phyloP scores from a whole-genome alignment of 2,888 invertebrate genomes.

The Eulithis testata region DNA sequence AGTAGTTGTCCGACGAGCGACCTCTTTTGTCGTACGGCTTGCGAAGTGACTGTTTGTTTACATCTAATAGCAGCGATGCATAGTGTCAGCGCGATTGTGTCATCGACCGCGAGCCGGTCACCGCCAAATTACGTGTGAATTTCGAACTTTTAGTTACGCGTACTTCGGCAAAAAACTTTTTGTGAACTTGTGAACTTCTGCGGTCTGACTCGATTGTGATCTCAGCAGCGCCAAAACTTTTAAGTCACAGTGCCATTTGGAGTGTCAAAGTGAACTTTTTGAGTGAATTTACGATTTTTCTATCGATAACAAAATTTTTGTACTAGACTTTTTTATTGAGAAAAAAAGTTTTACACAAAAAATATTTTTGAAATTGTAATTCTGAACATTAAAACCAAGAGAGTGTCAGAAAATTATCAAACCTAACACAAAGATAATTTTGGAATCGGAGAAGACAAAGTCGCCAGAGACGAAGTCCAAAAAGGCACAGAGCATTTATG shows the following conservation, averaged over 20 bases:
- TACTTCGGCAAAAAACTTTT: conserved; percentile 70
- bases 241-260: conserved; percentile 52
- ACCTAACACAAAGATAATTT: conserved; percentile 30
- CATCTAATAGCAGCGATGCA: conserved; percentile 75
- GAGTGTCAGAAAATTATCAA: conserved; percentile 38
- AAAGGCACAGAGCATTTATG: conserved; percentile 72
- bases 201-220: conserved; percentile 49
- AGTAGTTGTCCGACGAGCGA: conserved; percentile 70
- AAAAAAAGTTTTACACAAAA: conserved; percentile 29
- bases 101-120: conserved; percentile 75
- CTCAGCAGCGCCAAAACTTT: conserved; percentile 60
- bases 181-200: conserved; percentile 73
- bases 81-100: conserved; percentile 79
- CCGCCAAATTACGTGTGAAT: conserved; percentile 74
- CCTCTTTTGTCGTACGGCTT: conserved; percentile 75
- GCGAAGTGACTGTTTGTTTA: conserved; percentile 79
- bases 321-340: conserved; percentile 36
- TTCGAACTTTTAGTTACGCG: conserved; percentile 67
- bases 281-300: conserved; percentile 42
- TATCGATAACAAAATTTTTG: conserved; percentile 46
- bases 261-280: conserved; percentile 69
- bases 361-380: conserved; percentile 22
- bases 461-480: conserved; percentile 52
- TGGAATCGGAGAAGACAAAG: conserved; percentile 42
- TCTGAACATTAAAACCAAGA: conserved; percentile 22